Conservation (phyloP, 2,888 invertebrate species). For the Apamea epomidion region DNA sequence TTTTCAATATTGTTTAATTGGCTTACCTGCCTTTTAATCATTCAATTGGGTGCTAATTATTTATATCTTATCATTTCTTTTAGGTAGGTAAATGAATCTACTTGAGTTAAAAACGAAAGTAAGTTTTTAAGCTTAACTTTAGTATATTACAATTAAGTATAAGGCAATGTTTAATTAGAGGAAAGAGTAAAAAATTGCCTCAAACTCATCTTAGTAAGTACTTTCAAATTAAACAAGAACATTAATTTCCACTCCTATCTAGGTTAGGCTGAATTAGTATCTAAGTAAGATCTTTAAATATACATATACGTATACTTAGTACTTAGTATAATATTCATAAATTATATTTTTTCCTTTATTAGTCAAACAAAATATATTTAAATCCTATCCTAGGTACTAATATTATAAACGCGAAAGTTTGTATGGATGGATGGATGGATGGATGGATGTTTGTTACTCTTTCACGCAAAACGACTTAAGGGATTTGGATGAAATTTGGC, state of each 20-base stretch:
- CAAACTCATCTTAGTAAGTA: too few relatives aligned
- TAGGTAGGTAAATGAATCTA: background rate
- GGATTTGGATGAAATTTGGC: too few relatives aligned
- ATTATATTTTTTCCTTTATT: background rate
- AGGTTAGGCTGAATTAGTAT: too few relatives aligned
- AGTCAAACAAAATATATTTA: background rate
- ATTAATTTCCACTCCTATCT: background rate
- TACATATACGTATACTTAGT: background rate
- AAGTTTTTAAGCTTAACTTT: background rate
- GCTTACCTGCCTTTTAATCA: conserved; percentile 44
- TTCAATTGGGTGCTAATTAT: conserved; percentile 20
- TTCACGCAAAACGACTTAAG: too few relatives aligned
- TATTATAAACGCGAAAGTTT: too few relatives aligned
- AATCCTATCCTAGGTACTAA: too few relatives aligned
- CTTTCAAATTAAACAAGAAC: background rate
- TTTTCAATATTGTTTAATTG: conserved; percentile 65
- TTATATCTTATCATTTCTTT: background rate
- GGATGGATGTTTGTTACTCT: too few relatives aligned
- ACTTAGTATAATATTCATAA: background rate
- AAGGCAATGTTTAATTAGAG: too few relatives aligned
- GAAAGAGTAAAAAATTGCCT: too few relatives aligned
- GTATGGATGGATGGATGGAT: too few relatives aligned
- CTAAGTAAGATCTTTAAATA: background rate
- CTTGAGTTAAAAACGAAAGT: background rate
- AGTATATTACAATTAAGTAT: background rate